Base-by-base conservation (phyloP, 2,797 vertebrate species). In the Sebastes flavidus region DNA sequence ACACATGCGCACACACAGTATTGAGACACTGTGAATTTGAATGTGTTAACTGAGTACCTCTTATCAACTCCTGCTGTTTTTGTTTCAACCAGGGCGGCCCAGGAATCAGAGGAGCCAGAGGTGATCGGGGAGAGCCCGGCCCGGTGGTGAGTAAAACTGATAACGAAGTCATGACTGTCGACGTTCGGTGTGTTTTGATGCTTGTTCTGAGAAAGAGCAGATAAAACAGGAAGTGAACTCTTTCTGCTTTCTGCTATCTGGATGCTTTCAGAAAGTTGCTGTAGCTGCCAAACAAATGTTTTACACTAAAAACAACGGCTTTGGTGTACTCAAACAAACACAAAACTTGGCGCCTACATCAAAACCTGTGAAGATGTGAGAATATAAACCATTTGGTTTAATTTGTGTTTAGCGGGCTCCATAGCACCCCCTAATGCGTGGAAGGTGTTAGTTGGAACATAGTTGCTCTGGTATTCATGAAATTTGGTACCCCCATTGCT, bases 21-120 rank as follows among this genome's bases (percentile, higher is more conserved):
- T 9, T 42, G 18, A 55, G 24, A 14, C 14, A 14, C 14, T 6
- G 1, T 6, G 2, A 2, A 11, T 30, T 9, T 60, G 2, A 29
- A 18, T 18, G 16, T 59, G 42, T 42, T 80, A 18, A 56, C 7
- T 1, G 25, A 54, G 36, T 6, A 7, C 9, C 12, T 72, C 3
- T 38, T 3, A 77, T 25, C 18, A 25, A 1, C 18, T 34, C 6
- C 22, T 61, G 2, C 18, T 54, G 0, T 59, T 12, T 77, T 46
- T 71, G 60, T 84, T 85, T 94, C 71, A 54, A 54, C 72, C 94
- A 99, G 98, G 98, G 98, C 78, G 97, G 97, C 66, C 95, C 97
- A 4, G 98, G 98, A 58, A 95, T 97, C 92, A 95, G 98, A 95
- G 98, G 98, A 89, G 95, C 97, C 24, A 93, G 97, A 94, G 98